These are phyloP conservation scores for Oedothorax gibbosus DNA, from an alignment of 1,140 invertebrate species.

Conservation along the genomic window DNA sequence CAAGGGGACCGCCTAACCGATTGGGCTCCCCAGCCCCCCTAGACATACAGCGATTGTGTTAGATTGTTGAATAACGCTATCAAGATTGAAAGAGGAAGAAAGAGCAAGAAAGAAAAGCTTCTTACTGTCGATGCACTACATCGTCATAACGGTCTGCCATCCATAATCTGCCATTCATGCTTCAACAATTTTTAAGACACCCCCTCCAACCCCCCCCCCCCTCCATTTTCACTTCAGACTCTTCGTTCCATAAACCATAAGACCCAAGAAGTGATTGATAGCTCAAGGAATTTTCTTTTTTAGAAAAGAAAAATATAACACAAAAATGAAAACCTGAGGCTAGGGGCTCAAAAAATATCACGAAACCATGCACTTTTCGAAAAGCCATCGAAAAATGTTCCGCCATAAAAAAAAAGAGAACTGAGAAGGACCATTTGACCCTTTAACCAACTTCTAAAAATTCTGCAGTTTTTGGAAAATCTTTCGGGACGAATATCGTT, in stretches of 20 bases:
- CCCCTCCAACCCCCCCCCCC: slow-evolving; percentile 5
- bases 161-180: slow-evolving; percentile 19
- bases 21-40: too few relatives aligned
- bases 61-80: too few relatives aligned
- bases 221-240: not conserved
- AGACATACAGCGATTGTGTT: too few relatives aligned
- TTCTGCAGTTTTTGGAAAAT: slow-evolving; percentile 26
- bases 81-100: too few relatives aligned
- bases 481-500: too few relatives aligned
- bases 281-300: slow-evolving; percentile 16
- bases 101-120: too few relatives aligned
- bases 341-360: slow-evolving; percentile 23
- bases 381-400: not conserved
- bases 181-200: slow-evolving; percentile 33
- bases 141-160: slow-evolving; percentile 11
- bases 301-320: slow-evolving; percentile 8
- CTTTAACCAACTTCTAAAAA: slow-evolving; percentile 26
- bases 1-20: too few relatives aligned
- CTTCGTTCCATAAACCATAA: slow-evolving; percentile 9
- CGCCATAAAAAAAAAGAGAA: not conserved
- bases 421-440: slow-evolving; percentile 1
- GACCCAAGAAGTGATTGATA: slow-evolving; percentile 35
- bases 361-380: slow-evolving; percentile 13
- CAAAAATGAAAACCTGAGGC: not conserved
- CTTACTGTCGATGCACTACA: slow-evolving; percentile 12